These are phyloP conservation scores for Caradrina kadenii DNA, from an alignment of 2,888 invertebrate genomes.

Conservation along the genomic window DNA sequence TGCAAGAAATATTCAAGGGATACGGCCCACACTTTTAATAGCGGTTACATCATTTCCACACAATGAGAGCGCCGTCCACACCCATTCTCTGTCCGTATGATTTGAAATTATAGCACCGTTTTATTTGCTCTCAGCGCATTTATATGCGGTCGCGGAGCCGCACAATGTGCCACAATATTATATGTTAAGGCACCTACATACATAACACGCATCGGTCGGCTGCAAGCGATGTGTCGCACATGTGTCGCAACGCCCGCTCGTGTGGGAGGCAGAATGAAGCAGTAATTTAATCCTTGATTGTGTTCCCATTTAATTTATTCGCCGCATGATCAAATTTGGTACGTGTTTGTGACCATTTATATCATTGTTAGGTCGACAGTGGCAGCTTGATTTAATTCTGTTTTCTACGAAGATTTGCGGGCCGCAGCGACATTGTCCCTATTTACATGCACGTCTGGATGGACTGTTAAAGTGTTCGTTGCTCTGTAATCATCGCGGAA, in stretches of 20 bases:
- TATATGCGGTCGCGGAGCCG: constrained; percentile 88
- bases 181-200: constrained; percentile 86
- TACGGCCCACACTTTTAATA: constrained; percentile 91
- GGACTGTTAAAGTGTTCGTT: constrained; percentile 52
- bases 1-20: constrained; percentile 90
- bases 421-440: constrained; percentile 67
- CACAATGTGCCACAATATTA: constrained; percentile 88
- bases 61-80: constrained; percentile 91
- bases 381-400: constrained; percentile 77
- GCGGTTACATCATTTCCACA: constrained; percentile 91
- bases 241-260: constrained; percentile 82
- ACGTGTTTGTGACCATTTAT: constrained; percentile 86
- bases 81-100: constrained; percentile 91
- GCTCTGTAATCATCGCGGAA: constrained; percentile 67
- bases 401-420: constrained; percentile 70
- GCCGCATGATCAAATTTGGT: constrained; percentile 88
- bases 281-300: constrained; percentile 90
- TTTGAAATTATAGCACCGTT: constrained; percentile 91
- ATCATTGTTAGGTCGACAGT: constrained; percentile 76
- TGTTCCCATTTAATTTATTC: constrained; percentile 89
- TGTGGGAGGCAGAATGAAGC: constrained; percentile 88
- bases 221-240: constrained; percentile 82
- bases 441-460: constrained; percentile 63
- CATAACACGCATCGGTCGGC: constrained; percentile 74
- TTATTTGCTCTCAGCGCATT: constrained; percentile 90